Evolutionary conservation across 64 coral and sea anemone genomes (phyloP).

Genomic region (Pachyseris speciosa): DNA sequence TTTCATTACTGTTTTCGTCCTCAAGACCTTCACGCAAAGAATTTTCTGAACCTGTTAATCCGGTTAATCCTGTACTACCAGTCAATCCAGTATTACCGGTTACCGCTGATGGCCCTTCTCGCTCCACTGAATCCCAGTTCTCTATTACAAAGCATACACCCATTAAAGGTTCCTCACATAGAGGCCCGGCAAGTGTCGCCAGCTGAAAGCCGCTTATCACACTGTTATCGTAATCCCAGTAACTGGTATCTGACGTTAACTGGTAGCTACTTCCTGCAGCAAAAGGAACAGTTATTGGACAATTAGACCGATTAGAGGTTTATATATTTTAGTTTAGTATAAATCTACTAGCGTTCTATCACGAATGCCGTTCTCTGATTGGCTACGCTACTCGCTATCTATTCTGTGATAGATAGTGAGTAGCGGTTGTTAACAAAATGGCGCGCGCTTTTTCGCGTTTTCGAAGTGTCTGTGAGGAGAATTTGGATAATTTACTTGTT

Average conservation of each 20-base stretch:
- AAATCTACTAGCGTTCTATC: too few species aligned
- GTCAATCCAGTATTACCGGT: not conserved
- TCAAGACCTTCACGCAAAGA: not conserved
- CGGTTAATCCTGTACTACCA: not conserved
- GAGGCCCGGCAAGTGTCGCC: conserved; percentile 81
- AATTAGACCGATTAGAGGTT: too few species aligned
- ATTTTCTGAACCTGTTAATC: conserved; percentile 1
- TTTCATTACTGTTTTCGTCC: not conserved
- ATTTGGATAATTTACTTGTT: too few species aligned
- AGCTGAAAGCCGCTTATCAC: conserved; percentile 93
- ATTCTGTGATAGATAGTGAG: too few species aligned
- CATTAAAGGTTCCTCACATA: conserved; percentile 98
- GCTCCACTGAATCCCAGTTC: conserved; percentile 59
- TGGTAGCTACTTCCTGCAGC: not conserved
- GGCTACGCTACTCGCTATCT: too few species aligned
- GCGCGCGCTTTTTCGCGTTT: too few species aligned
- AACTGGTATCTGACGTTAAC: not conserved
- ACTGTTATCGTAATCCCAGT: conserved; percentile 88
- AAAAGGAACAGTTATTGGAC: not conserved
- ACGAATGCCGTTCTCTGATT: too few species aligned
- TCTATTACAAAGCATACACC: conserved; percentile 95
- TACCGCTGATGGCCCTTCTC: not conserved
- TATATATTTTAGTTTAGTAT: too few species aligned
- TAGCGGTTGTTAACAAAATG: too few species aligned
- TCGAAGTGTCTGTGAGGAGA: too few species aligned